These are phyloP conservation scores for Microhierax caerulescens DNA, from an alignment of 2,797 vertebrate genomes.

Conservation along the genomic window DNA sequence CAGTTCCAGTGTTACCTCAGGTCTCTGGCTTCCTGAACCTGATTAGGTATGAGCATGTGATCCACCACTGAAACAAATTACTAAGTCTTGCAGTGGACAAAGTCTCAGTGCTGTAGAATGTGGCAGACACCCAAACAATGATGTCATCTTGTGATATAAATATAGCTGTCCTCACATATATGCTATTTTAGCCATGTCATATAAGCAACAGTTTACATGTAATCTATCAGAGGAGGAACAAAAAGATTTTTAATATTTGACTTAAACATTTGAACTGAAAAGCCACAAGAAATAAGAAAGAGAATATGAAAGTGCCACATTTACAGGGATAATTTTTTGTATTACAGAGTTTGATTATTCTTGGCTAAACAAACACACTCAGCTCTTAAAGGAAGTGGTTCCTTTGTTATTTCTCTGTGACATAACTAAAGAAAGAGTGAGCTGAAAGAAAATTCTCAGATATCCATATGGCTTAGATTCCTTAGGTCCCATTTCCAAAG, in stretches of 20 bases:
- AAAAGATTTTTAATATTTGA: not conserved
- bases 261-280: not conserved
- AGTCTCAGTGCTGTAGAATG: not conserved
- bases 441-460: not conserved
- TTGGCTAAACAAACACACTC: not conserved
- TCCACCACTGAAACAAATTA: not conserved
- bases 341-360: not conserved
- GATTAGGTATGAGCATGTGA: not conserved
- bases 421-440: not conserved
- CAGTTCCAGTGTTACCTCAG: fast-evolving
- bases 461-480: not conserved
- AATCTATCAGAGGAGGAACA: not conserved
- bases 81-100: not conserved
- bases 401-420: not conserved
- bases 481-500: not conserved
- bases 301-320: not conserved
- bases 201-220: not conserved
- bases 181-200: not conserved
- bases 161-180: not conserved
- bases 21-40: not conserved
- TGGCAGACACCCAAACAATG: not conserved
- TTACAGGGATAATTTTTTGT: not conserved
- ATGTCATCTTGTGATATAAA: not conserved
- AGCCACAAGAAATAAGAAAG: not conserved
- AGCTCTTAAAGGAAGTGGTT: not conserved